phyloP scores from a whole-genome alignment of 2,113 vertebrate genomes.

The Hippopotamus amphibius region DNA sequence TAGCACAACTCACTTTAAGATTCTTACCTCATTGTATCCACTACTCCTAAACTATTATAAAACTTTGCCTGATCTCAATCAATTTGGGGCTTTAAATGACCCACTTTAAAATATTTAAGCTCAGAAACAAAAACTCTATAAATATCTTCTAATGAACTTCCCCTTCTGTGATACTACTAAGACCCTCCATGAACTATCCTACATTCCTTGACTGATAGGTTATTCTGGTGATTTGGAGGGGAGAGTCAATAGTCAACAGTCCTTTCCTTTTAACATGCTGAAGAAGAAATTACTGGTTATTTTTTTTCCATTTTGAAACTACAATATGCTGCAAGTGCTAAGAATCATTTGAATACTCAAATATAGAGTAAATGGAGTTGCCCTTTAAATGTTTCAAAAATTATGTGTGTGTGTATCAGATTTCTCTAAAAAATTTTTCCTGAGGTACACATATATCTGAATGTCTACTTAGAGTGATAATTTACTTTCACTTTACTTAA shows the following conservation, averaged over 20 bases:
- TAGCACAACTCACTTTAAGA: neutral
- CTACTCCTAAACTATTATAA: neutral
- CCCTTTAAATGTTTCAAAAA: slow-evolving; percentile 23
- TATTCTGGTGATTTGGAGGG: neutral
- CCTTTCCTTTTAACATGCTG: neutral
- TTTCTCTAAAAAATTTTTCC: neutral
- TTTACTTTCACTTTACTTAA: neutral
- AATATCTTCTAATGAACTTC: neutral
- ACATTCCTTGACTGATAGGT: neutral
- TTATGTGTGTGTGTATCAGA: neutral
- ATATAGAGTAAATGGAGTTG: neutral
- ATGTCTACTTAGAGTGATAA: neutral
- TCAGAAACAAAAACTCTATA: neutral
- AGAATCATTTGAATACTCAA: neutral
- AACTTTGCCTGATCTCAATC: neutral
- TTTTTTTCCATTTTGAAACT: slow-evolving; percentile 1
- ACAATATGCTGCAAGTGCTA: neutral
- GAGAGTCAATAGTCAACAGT: neutral
- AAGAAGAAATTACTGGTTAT: neutral
- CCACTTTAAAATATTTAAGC: neutral
- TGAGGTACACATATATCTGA: neutral
- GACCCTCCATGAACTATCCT: neutral
- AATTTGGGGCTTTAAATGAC: neutral
- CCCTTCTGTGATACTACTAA: neutral
- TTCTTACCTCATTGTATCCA: neutral